Conservation (phyloP, 1,140 invertebrate species). For the Araneus ventricosus region DNA sequence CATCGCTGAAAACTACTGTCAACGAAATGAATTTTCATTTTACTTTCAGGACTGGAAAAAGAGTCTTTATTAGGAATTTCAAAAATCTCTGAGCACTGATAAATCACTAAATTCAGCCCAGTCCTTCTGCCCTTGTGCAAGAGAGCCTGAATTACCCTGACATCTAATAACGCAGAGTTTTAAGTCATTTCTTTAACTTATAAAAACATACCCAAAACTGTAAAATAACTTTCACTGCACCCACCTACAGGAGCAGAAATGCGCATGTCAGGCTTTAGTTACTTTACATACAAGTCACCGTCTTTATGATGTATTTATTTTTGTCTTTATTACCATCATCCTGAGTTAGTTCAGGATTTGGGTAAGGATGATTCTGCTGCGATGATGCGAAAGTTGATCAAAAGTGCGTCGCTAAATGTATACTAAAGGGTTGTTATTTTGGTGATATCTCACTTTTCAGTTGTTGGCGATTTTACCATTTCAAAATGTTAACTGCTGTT, state of each 20-base stretch:
- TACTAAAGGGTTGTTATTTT: no score
- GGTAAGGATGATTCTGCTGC: no score
- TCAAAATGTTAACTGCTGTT: no score
- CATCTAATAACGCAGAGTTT: slow-evolving; percentile 34
- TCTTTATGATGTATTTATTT: background rate
- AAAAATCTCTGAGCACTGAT: slow-evolving; percentile 82
- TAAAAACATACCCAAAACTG: slow-evolving; percentile 49
- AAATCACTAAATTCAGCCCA: slow-evolving; percentile 83
- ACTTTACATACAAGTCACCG: background rate
- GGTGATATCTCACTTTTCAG: no score
- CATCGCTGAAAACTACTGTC: slow-evolving; percentile 76
- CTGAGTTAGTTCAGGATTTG: no score
- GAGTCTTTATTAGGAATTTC: slow-evolving; percentile 81
- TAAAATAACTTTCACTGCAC: slow-evolving; percentile 63
- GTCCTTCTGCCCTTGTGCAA: slow-evolving; percentile 96
- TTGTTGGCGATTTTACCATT: no score
- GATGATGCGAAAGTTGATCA: no score
- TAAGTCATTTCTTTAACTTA: background rate
- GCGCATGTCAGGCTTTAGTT: slow-evolving; percentile 51
- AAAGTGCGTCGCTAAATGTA: no score
- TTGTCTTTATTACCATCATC: no score
- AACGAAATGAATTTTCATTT: slow-evolving; percentile 74
- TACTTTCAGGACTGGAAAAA: slow-evolving; percentile 68
- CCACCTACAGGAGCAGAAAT: slow-evolving; percentile 20
- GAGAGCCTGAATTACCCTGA: slow-evolving; percentile 94